phyloP scores from a whole-genome alignment of 37 sponge, comb jelly and placozoan species.

The Chondrilla cf. caribensis region DNA sequence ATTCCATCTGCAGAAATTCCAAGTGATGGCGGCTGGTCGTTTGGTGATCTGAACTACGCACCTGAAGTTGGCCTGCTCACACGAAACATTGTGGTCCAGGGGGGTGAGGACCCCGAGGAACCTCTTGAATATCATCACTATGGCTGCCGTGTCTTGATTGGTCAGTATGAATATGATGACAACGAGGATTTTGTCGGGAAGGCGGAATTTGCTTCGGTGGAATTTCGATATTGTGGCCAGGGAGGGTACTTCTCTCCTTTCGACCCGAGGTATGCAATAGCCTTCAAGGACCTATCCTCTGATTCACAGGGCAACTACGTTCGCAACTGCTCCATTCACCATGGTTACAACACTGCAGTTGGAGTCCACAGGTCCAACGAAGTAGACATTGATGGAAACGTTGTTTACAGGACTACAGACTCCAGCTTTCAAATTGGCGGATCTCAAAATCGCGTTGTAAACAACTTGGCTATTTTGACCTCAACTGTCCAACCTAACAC shows the following conservation, averaged over 20 bases:
- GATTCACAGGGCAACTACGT: conserved; percentile 41
- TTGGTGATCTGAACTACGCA: conserved; percentile 35
- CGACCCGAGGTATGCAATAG: conserved; percentile 82
- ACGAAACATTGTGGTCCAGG: conserved; percentile 74
- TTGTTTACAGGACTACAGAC: conserved; percentile 69
- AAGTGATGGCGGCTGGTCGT: not conserved
- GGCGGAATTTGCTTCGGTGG: conserved; percentile 51
- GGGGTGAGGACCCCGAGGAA: conserved; percentile 54
- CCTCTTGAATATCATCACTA: conserved; percentile 64
- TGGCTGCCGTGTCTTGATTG: conserved; percentile 77
- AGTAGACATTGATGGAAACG: conserved; percentile 51
- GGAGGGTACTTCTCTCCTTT: conserved; percentile 68
- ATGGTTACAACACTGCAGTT: conserved; percentile 84
- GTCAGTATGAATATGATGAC: conserved; percentile 28
- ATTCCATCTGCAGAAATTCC: not conserved
- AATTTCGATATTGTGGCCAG: conserved; percentile 82
- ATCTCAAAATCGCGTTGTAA: conserved; percentile 17
- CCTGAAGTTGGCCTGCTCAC: conserved; percentile 84
- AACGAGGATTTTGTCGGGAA: conserved; percentile 29
- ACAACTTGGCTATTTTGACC: conserved; percentile 70
- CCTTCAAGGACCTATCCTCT: conserved; percentile 39
- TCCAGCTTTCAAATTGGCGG: conserved; percentile 67
- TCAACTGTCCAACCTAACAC: conserved; percentile 65
- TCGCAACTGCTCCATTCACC: conserved; percentile 62
- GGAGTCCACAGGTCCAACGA: conserved; percentile 70